Conservation (phyloP, 2,113 vertebrate genomes). For the Paradoxurus hermaphroditus region DNA sequence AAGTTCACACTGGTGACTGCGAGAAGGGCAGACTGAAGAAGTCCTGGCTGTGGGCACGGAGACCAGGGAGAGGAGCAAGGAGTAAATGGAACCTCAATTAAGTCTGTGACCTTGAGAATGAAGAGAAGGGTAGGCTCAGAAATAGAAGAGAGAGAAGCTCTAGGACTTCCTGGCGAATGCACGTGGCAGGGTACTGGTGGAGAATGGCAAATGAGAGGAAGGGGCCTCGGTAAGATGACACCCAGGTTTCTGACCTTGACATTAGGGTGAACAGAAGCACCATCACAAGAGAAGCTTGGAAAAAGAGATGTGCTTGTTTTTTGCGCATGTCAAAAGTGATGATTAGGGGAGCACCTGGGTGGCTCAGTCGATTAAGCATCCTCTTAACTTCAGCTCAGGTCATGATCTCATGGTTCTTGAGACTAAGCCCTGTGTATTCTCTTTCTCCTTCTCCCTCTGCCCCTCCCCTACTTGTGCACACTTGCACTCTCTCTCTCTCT, state of each 20-base stretch:
- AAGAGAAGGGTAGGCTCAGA: not conserved
- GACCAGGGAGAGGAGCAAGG: not conserved
- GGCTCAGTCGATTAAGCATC: too few relatives aligned
- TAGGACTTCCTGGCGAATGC: not conserved
- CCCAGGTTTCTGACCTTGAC: not conserved
- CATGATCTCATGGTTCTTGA: too few relatives aligned
- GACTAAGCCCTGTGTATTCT: too few relatives aligned
- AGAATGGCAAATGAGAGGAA: not conserved
- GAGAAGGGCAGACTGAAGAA: not conserved
- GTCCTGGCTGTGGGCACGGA: not conserved
- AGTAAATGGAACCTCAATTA: not conserved
- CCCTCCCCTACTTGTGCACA: too few relatives aligned
- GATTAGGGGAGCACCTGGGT: not conserved
- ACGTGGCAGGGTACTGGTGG: not conserved
- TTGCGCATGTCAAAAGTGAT: not conserved
- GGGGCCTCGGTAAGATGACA: fast-evolving
- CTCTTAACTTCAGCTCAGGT: too few relatives aligned
- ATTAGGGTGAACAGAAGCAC: not conserved
- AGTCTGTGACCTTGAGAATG: not conserved
- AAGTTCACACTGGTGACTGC: not conserved
- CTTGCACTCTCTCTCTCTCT: too few relatives aligned
- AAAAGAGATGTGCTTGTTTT: not conserved
- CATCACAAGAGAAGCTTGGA: not conserved
- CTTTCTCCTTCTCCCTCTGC: too few relatives aligned
- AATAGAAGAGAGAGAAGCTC: not conserved